phyloP scores from a whole-genome alignment of 2,797 vertebrate genomes.

The Pseudomugil gertrudae region DNA sequence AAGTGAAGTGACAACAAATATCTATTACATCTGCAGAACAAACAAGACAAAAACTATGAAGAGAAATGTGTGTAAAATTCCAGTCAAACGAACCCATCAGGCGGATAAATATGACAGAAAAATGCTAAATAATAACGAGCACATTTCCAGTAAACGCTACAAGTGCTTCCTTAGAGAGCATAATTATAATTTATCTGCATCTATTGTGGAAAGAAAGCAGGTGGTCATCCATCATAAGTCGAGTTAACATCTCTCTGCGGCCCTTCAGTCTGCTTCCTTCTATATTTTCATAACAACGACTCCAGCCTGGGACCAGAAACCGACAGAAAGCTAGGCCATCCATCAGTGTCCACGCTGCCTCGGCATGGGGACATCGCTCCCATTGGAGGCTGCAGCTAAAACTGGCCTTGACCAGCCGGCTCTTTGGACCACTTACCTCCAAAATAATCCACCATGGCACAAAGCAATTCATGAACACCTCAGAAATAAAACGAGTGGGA shows the following conservation, averaged over 20 bases:
- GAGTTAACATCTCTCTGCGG: conserved; percentile 36
- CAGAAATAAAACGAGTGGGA: conserved; percentile 47
- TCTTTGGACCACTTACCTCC: conserved; percentile 53
- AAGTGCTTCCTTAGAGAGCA: conserved; percentile 14
- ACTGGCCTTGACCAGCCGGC: conserved; percentile 33
- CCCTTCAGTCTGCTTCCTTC: conserved; percentile 48
- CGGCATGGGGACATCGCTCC: conserved; percentile 62
- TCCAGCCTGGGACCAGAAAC: conserved; percentile 48
- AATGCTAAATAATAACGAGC: conserved; percentile 5
- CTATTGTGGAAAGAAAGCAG: conserved; percentile 14
- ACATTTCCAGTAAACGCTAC: conserved; percentile 20
- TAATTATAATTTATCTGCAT: conserved; percentile 29
- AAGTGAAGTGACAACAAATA: conserved; percentile 32
- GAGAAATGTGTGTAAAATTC: conserved; percentile 26
- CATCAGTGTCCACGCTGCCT: conserved; percentile 58
- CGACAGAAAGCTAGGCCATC: conserved; percentile 75
- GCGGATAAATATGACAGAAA: conserved; percentile 16
- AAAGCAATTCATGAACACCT: conserved; percentile 60
- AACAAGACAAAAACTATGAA: conserved; percentile 6
- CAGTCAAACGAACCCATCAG: conserved; percentile 30
- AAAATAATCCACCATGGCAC: conserved; percentile 61
- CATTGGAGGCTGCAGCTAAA: conserved; percentile 70
- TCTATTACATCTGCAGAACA: conserved; percentile 17
- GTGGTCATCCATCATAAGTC: conserved; percentile 47
- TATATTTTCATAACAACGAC: conserved; percentile 69